phyloP scores from a whole-genome alignment of 1,140 invertebrate genomes.

The Akabosia matsudoensis region DNA sequence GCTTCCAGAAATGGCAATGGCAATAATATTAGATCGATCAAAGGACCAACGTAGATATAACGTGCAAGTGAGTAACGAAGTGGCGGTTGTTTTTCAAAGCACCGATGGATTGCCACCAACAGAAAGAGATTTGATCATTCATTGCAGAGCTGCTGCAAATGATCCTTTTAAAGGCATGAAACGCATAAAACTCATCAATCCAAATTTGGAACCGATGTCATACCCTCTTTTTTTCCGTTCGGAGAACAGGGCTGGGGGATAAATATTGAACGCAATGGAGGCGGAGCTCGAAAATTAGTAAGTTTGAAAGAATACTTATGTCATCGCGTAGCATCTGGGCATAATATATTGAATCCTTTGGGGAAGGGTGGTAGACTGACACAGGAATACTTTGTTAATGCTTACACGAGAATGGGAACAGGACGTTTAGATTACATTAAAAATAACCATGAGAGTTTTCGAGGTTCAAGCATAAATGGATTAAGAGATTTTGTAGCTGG shows the following conservation, averaged over 20 bases:
- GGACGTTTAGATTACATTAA: constrained; percentile 41
- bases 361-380: constrained; percentile 14
- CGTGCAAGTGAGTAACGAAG: constrained; percentile 35
- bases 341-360: background rate
- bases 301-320: background rate
- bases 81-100: constrained; percentile 44
- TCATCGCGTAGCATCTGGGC: background rate
- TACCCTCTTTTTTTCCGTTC: constrained; percentile 29
- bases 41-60: constrained; percentile 43
- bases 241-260: constrained; percentile 17
- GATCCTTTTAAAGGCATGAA: background rate
- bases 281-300: background rate
- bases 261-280: constrained; percentile 45
- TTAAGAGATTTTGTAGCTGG: constrained; percentile 27
- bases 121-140: constrained; percentile 30
- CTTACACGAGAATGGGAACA: constrained; percentile 45
- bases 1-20: background rate
- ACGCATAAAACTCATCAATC: background rate
- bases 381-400: constrained; percentile 48
- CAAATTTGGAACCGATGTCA: constrained; percentile 18
- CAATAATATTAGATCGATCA: constrained; percentile 15
- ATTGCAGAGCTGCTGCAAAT: background rate
- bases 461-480: constrained; percentile 28
- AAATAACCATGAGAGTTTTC: constrained; percentile 30
- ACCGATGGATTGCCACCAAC: constrained; percentile 36